Evolutionary conservation across 2,888 invertebrate species (phyloP).

Genomic region (Tachina lurida): DNA sequence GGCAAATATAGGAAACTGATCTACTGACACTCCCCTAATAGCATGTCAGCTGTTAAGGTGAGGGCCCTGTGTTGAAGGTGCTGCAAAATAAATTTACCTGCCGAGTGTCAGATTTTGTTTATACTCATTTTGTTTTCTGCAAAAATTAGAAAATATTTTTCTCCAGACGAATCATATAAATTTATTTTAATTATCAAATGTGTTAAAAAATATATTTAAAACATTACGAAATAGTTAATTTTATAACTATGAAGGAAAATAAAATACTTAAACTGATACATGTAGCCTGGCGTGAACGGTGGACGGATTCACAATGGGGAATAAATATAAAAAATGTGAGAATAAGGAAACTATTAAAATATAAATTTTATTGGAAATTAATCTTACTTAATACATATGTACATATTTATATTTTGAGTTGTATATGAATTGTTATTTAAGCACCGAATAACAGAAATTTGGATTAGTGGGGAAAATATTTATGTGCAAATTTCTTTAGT

Average conservation of each 20-base stretch:
- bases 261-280: slow-evolving; percentile 86
- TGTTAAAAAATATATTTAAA: slow-evolving; percentile 30
- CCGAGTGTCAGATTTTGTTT: slow-evolving; percentile 48
- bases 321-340: slow-evolving; percentile 95
- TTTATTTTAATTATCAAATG: slow-evolving; percentile 19
- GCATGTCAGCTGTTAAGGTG: no score
- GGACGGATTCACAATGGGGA: slow-evolving; percentile 98
- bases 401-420: slow-evolving; percentile 10
- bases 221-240: background rate
- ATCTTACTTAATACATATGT: slow-evolving; percentile 57
- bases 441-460: slow-evolving; percentile 30
- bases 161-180: background rate
- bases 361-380: slow-evolving; percentile 56
- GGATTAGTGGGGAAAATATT: background rate
- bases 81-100: background rate
- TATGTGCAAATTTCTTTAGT: slow-evolving; percentile 2
- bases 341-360: slow-evolving; percentile 25
- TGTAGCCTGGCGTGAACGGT: slow-evolving; percentile 95
- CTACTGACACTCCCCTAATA: no score
- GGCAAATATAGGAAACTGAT: no score
- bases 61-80: no score
- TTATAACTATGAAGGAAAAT: slow-evolving; percentile 78
- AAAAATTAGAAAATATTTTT: background rate
- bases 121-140: slow-evolving; percentile 6
- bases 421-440: background rate